Base-by-base conservation (phyloP, 2,888 invertebrate species). In the Pterostichus niger region DNA sequence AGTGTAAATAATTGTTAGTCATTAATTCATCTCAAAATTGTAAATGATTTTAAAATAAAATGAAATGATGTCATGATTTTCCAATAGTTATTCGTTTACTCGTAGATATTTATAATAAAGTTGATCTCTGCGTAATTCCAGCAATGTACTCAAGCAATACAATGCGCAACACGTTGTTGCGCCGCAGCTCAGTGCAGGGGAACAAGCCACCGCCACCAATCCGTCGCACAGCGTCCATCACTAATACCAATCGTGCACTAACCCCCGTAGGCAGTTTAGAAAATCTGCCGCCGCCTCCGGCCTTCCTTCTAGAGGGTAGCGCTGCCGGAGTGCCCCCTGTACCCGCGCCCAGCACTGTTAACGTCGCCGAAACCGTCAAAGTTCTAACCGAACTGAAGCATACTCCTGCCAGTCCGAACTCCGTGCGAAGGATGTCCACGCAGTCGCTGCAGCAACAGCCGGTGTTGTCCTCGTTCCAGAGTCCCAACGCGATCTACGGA, bases 341-440 rank as follows among this genome's bases (percentile, higher is more conserved):
- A 24, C 87, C 85, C 64, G 81, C 84, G 24, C 56, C 77, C 3
- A 24, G 24, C 5, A 13, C 35, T 75, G 91, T 94, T 52, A 95
- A 94, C 87, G 97, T 97, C 15, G 96, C 97, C 0, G 96, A 97
- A 89, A 96, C 96, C 0, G 96, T 97, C 6, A 95, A 96, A 88
- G 96, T 96, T 56, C 90, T 97, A 82, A 96, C 96, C 0, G 96
- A 96, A 87, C 90, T 96, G 84, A 94, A 96, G 86, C 97, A 97
- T 90, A 96, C 95, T 87, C 96, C 97, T 0, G 96, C 96, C 2
- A 97, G 96, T 85, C 97, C 97, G 4, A 94, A 94, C 85, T 92
- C 95, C 5, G 90, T 95, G 33, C 92, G 96, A 6, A 92, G 94
- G 49, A 88, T 89, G 86, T 88, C 89, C 33, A 86, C 89, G 2